Conservation (phyloP, 2,888 invertebrate species). For the Girardia tigrina region DNA sequence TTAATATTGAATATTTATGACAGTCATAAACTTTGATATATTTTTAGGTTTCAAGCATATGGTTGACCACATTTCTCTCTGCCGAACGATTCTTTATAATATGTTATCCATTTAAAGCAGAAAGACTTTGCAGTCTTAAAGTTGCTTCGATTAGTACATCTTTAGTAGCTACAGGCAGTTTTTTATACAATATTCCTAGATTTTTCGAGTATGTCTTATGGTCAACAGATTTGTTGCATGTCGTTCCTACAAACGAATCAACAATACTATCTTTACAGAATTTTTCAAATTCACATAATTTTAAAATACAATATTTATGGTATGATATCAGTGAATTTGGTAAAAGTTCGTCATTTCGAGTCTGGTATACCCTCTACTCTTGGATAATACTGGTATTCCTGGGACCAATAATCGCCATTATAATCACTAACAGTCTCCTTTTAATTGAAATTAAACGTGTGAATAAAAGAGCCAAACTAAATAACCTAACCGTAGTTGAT, state of each 20-base stretch:
- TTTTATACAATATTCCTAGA: conserved; percentile 11
- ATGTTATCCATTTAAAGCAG: neutral
- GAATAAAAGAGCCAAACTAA: neutral
- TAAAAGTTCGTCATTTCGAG: conserved; percentile 37
- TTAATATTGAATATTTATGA: no score
- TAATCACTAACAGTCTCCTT: neutral
- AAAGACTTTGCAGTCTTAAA: neutral
- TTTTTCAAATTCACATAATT: neutral
- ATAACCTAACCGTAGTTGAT: neutral
- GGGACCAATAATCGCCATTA: neutral
- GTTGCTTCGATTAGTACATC: neutral
- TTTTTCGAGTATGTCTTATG: neutral
- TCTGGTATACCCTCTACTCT: conserved; percentile 12
- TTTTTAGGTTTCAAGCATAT: neutral
- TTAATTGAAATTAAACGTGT: neutral
- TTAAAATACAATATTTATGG: neutral
- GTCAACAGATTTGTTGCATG: neutral
- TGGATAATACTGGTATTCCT: neutral
- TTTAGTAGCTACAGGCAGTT: neutral
- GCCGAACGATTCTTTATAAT: neutral
- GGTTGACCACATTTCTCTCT: neutral
- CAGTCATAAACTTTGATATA: neutral
- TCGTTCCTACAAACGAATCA: neutral
- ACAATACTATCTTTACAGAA: neutral
- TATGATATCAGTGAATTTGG: conserved; percentile 31